These are phyloP conservation scores for Alcedo quadribrachys DNA, from an alignment of 2,797 vertebrate genomes.

Conservation along the genomic window DNA sequence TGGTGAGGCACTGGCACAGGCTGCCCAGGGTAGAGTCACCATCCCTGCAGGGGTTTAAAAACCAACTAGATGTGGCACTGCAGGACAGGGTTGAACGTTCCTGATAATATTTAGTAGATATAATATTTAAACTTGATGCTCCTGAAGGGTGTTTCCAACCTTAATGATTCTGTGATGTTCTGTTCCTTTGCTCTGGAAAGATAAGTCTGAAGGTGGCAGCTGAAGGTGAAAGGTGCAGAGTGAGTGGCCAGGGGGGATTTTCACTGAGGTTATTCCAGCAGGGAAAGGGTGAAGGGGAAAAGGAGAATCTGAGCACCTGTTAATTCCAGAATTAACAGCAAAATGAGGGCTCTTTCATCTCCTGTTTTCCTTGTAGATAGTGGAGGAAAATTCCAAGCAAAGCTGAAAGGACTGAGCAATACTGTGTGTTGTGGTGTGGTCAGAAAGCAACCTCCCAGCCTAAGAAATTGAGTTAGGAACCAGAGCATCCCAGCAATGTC, in stretches of 20 bases:
- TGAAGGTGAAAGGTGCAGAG: not conserved
- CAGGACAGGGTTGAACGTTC: too few species aligned
- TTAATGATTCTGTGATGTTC: too few species aligned
- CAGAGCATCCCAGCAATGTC: too few species aligned
- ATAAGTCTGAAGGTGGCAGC: slow-evolving; percentile 13
- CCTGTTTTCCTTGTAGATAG: not conserved
- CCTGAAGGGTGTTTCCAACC: too few species aligned
- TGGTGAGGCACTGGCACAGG: too few species aligned
- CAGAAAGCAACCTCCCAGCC: not conserved
- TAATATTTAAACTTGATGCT: too few species aligned
- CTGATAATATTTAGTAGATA: too few species aligned
- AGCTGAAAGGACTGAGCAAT: not conserved
- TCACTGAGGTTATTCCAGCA: not conserved
- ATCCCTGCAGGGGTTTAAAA: too few species aligned
- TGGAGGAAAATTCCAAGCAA: not conserved
- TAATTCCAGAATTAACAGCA: not conserved
- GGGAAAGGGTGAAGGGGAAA: not conserved
- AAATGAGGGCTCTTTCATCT: not conserved
- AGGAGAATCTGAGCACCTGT: not conserved
- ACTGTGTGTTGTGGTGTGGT: not conserved
- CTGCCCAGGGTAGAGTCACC: too few species aligned
- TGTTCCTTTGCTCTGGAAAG: not conserved
- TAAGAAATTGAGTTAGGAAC: not conserved
- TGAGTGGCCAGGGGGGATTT: not conserved
- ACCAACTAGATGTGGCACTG: too few species aligned